A percentile compares a stretch with the other conserved stretches of the same genome.
These are phyloP conservation scores for Pemphigus obesinymphae DNA, from an alignment of 1,140 invertebrate genomes.

Conservation along the genomic window DNA sequence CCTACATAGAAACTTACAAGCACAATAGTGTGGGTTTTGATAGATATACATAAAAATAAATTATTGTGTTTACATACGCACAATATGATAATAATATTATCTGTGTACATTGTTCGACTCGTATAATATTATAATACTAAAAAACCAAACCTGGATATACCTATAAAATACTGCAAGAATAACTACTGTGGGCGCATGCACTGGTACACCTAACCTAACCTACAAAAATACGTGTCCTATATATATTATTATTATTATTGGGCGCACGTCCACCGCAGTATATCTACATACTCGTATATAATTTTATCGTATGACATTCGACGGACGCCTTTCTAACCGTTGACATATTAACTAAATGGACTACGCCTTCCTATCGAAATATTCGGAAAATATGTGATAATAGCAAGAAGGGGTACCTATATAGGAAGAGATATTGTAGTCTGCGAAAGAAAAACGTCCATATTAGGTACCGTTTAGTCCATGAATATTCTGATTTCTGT, in stretches of 20 bases:
- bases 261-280: neutral
- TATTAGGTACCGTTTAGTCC: too few relatives aligned
- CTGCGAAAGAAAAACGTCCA: too few relatives aligned
- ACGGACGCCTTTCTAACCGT: too few relatives aligned
- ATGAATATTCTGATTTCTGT: too few relatives aligned
- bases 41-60: neutral
- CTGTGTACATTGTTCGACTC: neutral
- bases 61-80: neutral
- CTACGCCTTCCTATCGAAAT: too few relatives aligned
- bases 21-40: neutral
- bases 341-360: too few relatives aligned
- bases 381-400: too few relatives aligned
- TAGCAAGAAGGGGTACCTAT: too few relatives aligned
- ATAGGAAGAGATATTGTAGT: too few relatives aligned
- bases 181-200: slow-evolving; percentile 5
- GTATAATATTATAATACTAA: neutral
- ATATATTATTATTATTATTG: neutral
- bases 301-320: too few relatives aligned
- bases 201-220: neutral
- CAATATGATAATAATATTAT: neutral
- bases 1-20: neutral
- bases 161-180: too few relatives aligned
- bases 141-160: neutral
- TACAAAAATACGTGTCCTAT: neutral
- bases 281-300: neutral